Percentiles rank a stretch among this genome's conserved stretches.
phyloP scores from a whole-genome alignment of 1,140 invertebrate species.

The Sarcophaga bullata region DNA sequence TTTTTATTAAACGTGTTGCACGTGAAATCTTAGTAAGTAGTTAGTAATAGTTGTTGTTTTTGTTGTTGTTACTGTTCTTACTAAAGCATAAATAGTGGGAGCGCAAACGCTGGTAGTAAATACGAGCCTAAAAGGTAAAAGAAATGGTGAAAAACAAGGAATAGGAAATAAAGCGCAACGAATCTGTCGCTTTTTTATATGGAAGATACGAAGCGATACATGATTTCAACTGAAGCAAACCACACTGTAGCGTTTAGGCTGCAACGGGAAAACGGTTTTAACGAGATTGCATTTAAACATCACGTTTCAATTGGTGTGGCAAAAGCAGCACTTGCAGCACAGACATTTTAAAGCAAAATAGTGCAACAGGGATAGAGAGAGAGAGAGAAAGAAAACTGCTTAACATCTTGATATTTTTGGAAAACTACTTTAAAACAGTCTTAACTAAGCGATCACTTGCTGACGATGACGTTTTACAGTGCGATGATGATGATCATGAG shows the following conservation, averaged over 20 bases:
- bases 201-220: background rate
- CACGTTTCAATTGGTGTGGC: constrained; percentile 20
- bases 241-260: background rate
- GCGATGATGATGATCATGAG: constrained; percentile 19
- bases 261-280: background rate
- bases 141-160: background rate
- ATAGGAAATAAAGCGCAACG: constrained; percentile 13
- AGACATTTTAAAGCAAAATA: too few relatives aligned
- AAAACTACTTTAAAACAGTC: constrained; percentile 3
- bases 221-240: background rate
- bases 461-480: constrained; percentile 1
- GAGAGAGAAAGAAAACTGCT: background rate
- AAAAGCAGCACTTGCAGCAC: background rate
- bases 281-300: background rate
- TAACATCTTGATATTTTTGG: constrained; percentile 15
- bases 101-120: background rate
- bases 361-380: background rate
- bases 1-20: constrained; percentile 24
- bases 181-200: background rate
- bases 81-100: background rate
- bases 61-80: background rate
- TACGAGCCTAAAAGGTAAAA: too few relatives aligned
- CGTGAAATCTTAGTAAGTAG: constrained; percentile 13
- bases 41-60: background rate
- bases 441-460: constrained; percentile 26